Base-by-base conservation (phyloP, 2,113 vertebrate species). In the Prionailurus viverrinus region DNA sequence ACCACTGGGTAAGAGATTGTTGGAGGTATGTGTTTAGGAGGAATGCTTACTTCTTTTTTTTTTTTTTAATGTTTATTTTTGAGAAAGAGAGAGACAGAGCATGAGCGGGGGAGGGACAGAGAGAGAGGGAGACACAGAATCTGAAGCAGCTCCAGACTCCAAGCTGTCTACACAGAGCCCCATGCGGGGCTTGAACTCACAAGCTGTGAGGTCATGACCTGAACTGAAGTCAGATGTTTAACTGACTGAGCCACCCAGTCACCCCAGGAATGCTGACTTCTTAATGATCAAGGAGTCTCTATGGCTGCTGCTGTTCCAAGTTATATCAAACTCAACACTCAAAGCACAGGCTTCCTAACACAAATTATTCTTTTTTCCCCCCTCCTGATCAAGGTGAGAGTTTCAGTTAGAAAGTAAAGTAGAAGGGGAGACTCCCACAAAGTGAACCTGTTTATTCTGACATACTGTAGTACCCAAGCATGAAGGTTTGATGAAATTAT, bases 11-110 rank as follows among this genome's bases (percentile, higher is more conserved):
- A 58, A 5, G 83, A 85, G 58, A 36, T 29, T 41, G 51, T 27
- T 18, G 71, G 33, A 86, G 39, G 25, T 6, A 0, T 73, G 29
- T 53, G 7, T n/a, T 9, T 0, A 0, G 63, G 41, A 55, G 33
- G 36, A 12, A 4, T 21, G 27, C 69, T 92, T 65, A 14, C 36
- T 48, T 65, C 45, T 39, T 58, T 55, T 55, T 55, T 16, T 51
- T 14, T 58, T 21, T 58, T 21, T 58, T 18, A 58, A 61, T 61
- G 21, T 61, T 61, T 61, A 61, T 61, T 61, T 25, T 61, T 61
- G 58, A 61, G 58, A 61, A 9, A 61, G 58, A 55, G 53, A 55
- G 1, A 61, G 58, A 61, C 21, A 61, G 58, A 61, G 58, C 7
- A 2, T 61, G 58, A 61, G 19, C 21, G 2, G 21, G 21, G 21